Conservation (phyloP, 1,140 invertebrate species). For the Drosophila albomicans region DNA sequence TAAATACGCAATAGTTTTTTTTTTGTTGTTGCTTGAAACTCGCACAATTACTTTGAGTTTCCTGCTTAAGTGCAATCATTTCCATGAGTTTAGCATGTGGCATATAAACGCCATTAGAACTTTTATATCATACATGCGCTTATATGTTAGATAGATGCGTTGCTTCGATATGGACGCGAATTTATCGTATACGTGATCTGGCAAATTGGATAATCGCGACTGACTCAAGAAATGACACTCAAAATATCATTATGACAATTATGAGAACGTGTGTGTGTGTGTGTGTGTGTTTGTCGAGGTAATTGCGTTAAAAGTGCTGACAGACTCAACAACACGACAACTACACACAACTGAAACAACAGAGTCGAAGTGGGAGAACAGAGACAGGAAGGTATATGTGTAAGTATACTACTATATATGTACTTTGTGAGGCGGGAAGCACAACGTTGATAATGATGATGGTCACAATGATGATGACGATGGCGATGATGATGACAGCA, state of each 20-base stretch:
- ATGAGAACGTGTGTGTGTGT: constrained; percentile 12
- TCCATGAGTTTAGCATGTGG: background rate
- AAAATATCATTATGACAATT: constrained; percentile 61
- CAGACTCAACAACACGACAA: constrained; percentile 64
- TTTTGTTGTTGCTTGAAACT: background rate
- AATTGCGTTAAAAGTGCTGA: constrained; percentile 78
- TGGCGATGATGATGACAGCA: constrained; percentile 74
- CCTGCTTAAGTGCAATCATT: background rate
- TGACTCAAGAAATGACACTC: constrained; percentile 32
- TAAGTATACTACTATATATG: background rate
- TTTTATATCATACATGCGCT: background rate
- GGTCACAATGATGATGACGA: constrained; percentile 24
- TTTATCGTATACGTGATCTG: constrained; percentile 13
- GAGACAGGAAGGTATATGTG: constrained; percentile 15
- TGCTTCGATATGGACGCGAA: background rate
- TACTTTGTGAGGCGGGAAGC: too few relatives aligned
- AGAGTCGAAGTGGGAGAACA: background rate
- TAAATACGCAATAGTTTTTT: background rate
- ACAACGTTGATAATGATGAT: background rate
- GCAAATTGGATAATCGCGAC: constrained; percentile 27
- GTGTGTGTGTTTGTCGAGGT: constrained; percentile 39
- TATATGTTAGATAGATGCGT: too few relatives aligned
- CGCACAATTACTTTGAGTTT: background rate
- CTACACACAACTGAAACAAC: constrained; percentile 41
- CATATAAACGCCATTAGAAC: background rate